Percentiles rank a stretch among this genome's conserved stretches.
Conservation (phyloP, 1,140 invertebrate genomes). For the Psix sp. region DNA sequence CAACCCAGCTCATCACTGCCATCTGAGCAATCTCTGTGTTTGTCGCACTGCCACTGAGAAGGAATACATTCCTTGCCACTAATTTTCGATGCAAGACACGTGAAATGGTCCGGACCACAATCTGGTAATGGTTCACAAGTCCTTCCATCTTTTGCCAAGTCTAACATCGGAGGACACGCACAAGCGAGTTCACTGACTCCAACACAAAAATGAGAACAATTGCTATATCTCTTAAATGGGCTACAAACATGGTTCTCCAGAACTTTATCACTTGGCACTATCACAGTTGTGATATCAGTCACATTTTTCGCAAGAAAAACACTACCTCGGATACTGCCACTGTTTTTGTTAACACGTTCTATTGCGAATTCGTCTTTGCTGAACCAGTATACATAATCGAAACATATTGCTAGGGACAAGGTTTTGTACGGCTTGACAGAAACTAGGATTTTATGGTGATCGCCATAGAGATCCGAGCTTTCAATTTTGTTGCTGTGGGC, state of each 20-base stretch:
- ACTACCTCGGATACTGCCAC: constrained; percentile 3
- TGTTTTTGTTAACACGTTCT: constrained; percentile 7
- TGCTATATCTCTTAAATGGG: neutral
- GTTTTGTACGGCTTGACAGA: neutral
- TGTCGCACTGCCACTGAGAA: constrained; percentile 6
- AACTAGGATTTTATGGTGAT: constrained; percentile 18
- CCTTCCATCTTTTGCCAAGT: neutral
- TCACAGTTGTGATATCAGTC: constrained; percentile 1
- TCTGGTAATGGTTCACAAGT: constrained; percentile 4
- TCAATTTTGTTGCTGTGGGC: constrained; percentile 15
- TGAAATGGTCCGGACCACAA: constrained; percentile 6
- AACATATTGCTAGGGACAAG: neutral
- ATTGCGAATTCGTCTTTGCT: neutral
- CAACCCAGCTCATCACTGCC: constrained; percentile 15
- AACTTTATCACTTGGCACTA: neutral
- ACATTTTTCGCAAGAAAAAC: constrained; percentile 6
- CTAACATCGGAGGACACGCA: neutral
- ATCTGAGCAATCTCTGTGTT: constrained; percentile 8
- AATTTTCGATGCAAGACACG: neutral
- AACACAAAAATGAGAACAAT: constrained; percentile 10
- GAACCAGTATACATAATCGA: constrained; percentile 13
- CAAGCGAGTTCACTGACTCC: neutral
- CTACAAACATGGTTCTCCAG: constrained; percentile 9
- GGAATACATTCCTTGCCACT: constrained; percentile 5
- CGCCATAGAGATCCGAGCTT: constrained; percentile 13